Conservation (phyloP, 2,797 vertebrate species). For the Phataginus tetradactyla region DNA sequence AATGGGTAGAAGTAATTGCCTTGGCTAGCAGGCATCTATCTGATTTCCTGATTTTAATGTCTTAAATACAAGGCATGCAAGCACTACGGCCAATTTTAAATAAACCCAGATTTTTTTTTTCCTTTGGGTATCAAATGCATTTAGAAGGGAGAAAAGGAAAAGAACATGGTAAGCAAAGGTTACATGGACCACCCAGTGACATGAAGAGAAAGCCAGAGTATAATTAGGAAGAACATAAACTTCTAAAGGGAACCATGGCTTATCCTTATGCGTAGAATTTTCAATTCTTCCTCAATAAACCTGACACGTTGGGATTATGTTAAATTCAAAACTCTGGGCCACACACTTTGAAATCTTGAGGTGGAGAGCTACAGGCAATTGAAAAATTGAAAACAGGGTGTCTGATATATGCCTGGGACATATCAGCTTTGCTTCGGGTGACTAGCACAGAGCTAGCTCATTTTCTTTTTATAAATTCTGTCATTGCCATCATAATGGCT, state of each 20-base stretch:
- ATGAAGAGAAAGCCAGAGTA: not conserved
- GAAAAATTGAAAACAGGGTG: not conserved
- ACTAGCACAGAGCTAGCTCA: slow-evolving; percentile 29
- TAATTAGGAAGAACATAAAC: not conserved
- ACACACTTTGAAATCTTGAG: slow-evolving; percentile 9
- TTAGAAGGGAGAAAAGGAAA: not conserved
- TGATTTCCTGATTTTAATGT: slow-evolving; percentile 73
- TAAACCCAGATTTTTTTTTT: slow-evolving; percentile 34
- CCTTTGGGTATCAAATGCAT: not conserved
- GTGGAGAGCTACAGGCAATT: not conserved
- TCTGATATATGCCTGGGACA: not conserved
- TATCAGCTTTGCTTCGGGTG: not conserved
- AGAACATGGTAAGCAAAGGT: not conserved
- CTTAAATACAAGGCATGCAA: slow-evolving; percentile 76
- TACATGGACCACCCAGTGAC: not conserved
- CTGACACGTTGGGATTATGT: not conserved
- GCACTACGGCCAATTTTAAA: slow-evolving; percentile 66
- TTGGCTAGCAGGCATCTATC: slow-evolving; percentile 68
- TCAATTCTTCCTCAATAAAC: not conserved
- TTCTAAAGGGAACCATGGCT: not conserved
- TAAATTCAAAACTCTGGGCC: not conserved
- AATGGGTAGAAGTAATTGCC: slow-evolving; percentile 75
- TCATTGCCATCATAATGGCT: not conserved
- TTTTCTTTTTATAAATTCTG: slow-evolving; percentile 40
- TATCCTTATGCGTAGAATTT: not conserved